phyloP scores from a whole-genome alignment of 2,888 invertebrate genomes.

The Hartigia nigra region DNA sequence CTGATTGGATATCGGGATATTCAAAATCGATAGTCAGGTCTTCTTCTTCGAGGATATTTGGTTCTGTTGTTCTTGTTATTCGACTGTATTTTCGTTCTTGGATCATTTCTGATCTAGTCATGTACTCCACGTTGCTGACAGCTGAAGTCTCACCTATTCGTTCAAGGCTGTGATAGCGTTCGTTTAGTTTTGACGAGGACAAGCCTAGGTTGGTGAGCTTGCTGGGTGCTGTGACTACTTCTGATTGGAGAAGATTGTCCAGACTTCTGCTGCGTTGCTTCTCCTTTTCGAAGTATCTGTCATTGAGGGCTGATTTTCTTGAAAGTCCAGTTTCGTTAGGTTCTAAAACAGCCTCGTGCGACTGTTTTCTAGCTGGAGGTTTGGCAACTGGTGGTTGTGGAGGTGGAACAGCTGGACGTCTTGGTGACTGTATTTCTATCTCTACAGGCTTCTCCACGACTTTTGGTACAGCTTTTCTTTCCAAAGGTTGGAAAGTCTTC shows the following conservation, averaged over 20 bases:
- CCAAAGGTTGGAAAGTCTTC: constrained; percentile 64
- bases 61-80: constrained; percentile 63
- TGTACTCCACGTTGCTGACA: constrained; percentile 62
- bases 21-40: constrained; percentile 72
- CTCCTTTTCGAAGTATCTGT: constrained; percentile 86
- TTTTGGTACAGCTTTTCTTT: constrained; percentile 59
- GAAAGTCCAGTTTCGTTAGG: constrained; percentile 71
- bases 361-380: constrained; percentile 73
- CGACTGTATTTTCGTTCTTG: constrained; percentile 67
- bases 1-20: constrained; percentile 72
- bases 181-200: constrained; percentile 87
- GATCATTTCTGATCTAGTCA: constrained; percentile 61
- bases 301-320: constrained; percentile 86
- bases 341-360: constrained; percentile 74
- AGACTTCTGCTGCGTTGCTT: constrained; percentile 85
- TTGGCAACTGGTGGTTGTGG: constrained; percentile 64
- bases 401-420: constrained; percentile 64
- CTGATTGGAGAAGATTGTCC: constrained; percentile 80
- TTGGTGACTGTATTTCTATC: constrained; percentile 61
- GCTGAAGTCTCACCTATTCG: constrained; percentile 61
- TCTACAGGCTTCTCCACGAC: constrained; percentile 61
- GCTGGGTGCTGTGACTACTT: constrained; percentile 70
- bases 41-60: constrained; percentile 62
- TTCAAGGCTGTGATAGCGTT: constrained; percentile 89
- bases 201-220: constrained; percentile 79